phyloP scores from a whole-genome alignment of 2,888 invertebrate species.

The Agriopis marginaria region DNA sequence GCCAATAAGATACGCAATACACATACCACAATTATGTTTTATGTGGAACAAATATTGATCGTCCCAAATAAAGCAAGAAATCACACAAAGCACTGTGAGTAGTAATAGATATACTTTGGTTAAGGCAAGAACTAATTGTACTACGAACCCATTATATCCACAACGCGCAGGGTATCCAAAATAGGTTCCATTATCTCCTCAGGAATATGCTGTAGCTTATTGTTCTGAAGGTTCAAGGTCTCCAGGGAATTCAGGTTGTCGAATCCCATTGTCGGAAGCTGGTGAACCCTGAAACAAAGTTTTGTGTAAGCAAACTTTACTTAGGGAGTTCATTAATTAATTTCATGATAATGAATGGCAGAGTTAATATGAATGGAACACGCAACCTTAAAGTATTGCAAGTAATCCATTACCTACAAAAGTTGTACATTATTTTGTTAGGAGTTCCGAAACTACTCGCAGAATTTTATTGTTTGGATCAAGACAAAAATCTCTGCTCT shows the following conservation, averaged over 20 bases:
- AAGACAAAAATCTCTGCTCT: neutral
- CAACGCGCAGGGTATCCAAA: conserved; percentile 93
- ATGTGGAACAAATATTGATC: conserved; percentile 6
- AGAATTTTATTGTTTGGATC: neutral
- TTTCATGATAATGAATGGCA: conserved; percentile 38
- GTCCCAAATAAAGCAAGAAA: conserved; percentile 4
- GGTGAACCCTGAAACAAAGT: conserved; percentile 89
- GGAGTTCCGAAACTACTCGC: neutral
- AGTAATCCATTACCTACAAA: conserved; percentile 18
- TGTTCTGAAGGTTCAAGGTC: conserved; percentile 95
- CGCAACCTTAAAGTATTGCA: conserved; percentile 37
- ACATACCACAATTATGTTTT: neutral
- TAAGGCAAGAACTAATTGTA: conserved; percentile 16
- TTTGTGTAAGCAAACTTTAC: conserved; percentile 25
- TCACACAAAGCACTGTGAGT: conserved; percentile 15
- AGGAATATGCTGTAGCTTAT: conserved; percentile 92
- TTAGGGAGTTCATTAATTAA: conserved; percentile 36
- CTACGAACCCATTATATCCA: conserved; percentile 94
- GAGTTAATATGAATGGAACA: conserved; percentile 39
- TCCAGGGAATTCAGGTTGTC: conserved; percentile 96
- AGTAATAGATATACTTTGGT: conserved; percentile 1
- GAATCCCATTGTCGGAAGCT: conserved; percentile 93
- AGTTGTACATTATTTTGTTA: neutral
- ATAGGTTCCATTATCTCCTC: conserved; percentile 96
- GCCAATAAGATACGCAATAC: neutral